phyloP scores from a whole-genome alignment of 2,797 vertebrate species.

The Australoheros facetus region DNA sequence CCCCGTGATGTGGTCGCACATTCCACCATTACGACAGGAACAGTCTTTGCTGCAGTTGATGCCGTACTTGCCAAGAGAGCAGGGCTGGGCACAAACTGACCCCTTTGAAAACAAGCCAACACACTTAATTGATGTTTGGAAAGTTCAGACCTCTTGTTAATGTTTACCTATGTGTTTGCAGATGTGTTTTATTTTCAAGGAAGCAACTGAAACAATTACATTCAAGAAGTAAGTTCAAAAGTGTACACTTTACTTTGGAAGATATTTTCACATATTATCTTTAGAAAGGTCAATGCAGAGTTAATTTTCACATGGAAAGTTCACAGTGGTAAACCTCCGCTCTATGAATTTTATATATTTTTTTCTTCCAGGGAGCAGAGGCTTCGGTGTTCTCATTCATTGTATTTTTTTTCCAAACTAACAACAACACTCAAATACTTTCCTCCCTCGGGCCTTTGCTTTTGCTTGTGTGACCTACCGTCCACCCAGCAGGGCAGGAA shows the following conservation, averaged over 20 bases:
- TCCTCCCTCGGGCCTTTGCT: conserved; percentile 23
- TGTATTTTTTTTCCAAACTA: background rate
- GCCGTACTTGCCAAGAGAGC: conserved; percentile 90
- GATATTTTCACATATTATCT: conserved; percentile 7
- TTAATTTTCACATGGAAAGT: conserved; percentile 1
- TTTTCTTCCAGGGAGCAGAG: background rate
- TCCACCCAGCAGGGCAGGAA: conserved; percentile 94
- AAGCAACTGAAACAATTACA: background rate
- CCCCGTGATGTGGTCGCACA: conserved; percentile 93
- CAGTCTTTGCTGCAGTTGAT: conserved; percentile 98
- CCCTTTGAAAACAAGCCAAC: conserved; percentile 81
- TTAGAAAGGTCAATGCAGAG: conserved; percentile 3
- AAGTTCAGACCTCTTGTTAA: background rate
- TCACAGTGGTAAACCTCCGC: background rate
- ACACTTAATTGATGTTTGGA: background rate
- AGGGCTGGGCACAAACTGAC: conserved; percentile 95
- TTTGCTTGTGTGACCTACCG: conserved; percentile 77
- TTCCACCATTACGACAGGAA: conserved; percentile 92
- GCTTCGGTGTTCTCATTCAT: background rate
- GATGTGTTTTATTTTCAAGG: background rate
- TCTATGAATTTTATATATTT: background rate
- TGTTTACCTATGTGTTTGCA: background rate
- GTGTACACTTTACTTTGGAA: background rate
- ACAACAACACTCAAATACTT: background rate
- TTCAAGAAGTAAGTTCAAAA: background rate